Base-by-base conservation (phyloP, 2,113 vertebrate species). In the Heterochromis multidens region DNA sequence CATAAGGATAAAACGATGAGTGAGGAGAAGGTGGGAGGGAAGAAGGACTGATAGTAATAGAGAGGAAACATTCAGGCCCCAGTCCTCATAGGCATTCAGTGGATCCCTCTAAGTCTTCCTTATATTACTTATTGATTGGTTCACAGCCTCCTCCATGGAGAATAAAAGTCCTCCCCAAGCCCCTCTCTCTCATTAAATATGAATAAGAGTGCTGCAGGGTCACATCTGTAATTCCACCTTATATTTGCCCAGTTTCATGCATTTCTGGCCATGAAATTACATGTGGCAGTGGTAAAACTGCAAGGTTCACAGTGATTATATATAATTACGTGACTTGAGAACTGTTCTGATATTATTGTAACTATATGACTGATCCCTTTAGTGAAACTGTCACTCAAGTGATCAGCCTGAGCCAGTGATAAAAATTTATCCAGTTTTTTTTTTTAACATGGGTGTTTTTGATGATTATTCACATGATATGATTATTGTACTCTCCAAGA, bases 41-140 rank as follows among this genome's bases (percentile, higher is more conserved):
- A 40, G 56, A 57, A 9, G 12, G 59, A 56, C 56, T 54, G 78
- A 79, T 43, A 49, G 25, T 31, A 52, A 65, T 46, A 80, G 33
- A n/a, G 23, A 82, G 70, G 59, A 84, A 84, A 82, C 80, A 80
- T 72, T 33, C 33, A 63, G 40, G 77, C 46, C 76, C 1, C 9
- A 17, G 57, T 70, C 80, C 84, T 80, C 23, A 16, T 29, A 82
- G 78, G 70, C 37, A 17, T 82, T 65, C 59, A 54, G 77, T 76
- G 74, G 65, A 92, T 91, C 84, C 85, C 65, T 80, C 61, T 91
- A 93, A 92, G 93, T 91, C 93, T 88, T 88, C 59, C 70, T 76
- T 88, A 91, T 94, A 95, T 95, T 93, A 90, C 89, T 93, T 94
- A 95, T 94, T 94, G 95, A 95, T 95, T 88, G 63, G 70, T 77